A percentile compares a stretch with the other conserved stretches of the same genome.
These are phyloP conservation scores for Venustoraphidia nigricollis DNA, from an alignment of 2,888 invertebrate genomes.

Conservation along the genomic window DNA sequence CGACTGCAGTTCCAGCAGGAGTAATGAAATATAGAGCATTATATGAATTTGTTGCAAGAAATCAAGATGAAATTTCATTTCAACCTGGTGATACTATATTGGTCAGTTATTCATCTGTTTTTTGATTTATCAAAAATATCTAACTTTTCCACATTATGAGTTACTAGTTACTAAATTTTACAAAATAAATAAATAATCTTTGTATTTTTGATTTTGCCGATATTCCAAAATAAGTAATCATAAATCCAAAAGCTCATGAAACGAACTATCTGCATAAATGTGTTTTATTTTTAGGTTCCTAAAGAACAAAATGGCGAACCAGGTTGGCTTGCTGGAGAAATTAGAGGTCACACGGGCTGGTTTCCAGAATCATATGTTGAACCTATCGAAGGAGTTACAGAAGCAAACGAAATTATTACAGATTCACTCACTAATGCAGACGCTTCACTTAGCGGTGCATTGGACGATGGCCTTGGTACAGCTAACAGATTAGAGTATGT, in stretches of 20 bases:
- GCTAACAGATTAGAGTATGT: conserved; percentile 34
- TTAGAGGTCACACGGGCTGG: conserved; percentile 85
- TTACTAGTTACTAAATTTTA: too few relatives aligned
- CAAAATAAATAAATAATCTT: neutral
- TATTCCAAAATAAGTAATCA: neutral
- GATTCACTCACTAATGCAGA: conserved; percentile 26
- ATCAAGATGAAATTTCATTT: conserved; percentile 82
- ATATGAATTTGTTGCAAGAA: conserved; percentile 86
- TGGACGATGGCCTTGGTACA: conserved; percentile 27
- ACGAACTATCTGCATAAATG: conserved; percentile 12
- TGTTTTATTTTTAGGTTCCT: conserved; percentile 34
- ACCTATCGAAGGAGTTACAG: conserved; percentile 37
- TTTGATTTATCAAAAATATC: too few relatives aligned
- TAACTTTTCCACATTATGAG: too few relatives aligned
- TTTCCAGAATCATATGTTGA: conserved; percentile 95
- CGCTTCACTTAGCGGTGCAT: conserved; percentile 28
- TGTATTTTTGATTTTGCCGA: neutral
- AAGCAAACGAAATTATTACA: conserved; percentile 23
- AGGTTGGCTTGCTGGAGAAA: conserved; percentile 92
- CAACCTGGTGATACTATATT: conserved; percentile 86
- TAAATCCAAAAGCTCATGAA: neutral
- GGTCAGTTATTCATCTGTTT: conserved; percentile 30
- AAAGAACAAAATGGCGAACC: conserved; percentile 79
- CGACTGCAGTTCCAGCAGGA: conserved; percentile 27
- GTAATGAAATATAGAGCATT: conserved; percentile 70